phyloP scores from a whole-genome alignment of 1,140 invertebrate genomes.

The Diuraphis noxia region DNA sequence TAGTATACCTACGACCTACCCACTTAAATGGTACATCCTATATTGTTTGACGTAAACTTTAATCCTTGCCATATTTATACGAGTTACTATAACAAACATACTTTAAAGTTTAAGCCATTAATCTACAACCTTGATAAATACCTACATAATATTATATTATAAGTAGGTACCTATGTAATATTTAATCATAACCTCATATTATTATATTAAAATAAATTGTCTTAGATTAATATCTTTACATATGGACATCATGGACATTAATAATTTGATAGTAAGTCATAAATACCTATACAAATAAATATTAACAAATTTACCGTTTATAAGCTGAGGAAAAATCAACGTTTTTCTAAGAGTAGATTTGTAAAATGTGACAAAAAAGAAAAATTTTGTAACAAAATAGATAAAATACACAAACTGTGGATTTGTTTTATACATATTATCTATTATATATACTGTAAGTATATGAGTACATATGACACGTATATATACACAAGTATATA shows the following conservation, averaged over 20 bases:
- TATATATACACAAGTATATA: too few relatives aligned
- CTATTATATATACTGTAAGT: too few relatives aligned
- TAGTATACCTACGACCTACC: too few relatives aligned
- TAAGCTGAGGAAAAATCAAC: too few relatives aligned
- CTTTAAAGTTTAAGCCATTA: background rate
- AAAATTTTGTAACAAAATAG: too few relatives aligned
- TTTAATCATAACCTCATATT: background rate
- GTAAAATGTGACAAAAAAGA: too few relatives aligned
- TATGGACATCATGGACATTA: background rate
- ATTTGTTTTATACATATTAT: too few relatives aligned
- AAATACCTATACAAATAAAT: background rate
- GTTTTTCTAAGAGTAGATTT: too few relatives aligned
- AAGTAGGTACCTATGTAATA: background rate
- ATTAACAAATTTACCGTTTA: too few relatives aligned
- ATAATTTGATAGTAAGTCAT: background rate
- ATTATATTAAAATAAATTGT: background rate
- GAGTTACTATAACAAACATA: background rate
- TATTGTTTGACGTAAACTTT: background rate
- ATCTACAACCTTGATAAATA: background rate
- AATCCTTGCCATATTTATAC: background rate
- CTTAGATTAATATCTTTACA: background rate
- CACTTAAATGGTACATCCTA: too few relatives aligned
- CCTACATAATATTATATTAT: background rate
- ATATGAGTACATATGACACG: too few relatives aligned
- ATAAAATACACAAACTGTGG: too few relatives aligned